Conservation (phyloP, 2,113 vertebrate genomes). For the Zeus faber region DNA sequence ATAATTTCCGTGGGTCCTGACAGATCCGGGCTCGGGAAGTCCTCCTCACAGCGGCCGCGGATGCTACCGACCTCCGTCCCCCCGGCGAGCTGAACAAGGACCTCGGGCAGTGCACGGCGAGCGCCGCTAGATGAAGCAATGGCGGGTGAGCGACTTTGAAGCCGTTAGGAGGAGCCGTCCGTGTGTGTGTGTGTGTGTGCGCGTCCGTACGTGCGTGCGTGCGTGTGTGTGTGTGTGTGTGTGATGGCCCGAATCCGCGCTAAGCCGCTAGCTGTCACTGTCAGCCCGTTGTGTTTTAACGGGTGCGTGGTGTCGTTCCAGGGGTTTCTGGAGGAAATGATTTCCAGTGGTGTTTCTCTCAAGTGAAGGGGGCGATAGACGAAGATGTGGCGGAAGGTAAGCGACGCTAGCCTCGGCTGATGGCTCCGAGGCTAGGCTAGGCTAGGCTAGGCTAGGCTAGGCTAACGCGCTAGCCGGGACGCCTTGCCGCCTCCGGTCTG, state of each 20-base stretch:
- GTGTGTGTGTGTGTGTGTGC: slow-evolving; percentile 35
- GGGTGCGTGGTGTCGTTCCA: slow-evolving; percentile 29
- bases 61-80: slow-evolving; percentile 53
- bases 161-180: slow-evolving; percentile 50
- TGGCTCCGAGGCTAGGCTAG: slow-evolving; percentile 50
- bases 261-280: slow-evolving; percentile 62
- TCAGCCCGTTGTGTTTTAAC: slow-evolving; percentile 48
- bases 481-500: no score
- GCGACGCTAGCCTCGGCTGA: slow-evolving; percentile 59
- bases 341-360: slow-evolving; percentile 75
- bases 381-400: slow-evolving; percentile 77
- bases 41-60: slow-evolving; percentile 65
- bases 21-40: slow-evolving; percentile 64
- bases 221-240: neutral
- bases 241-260: slow-evolving; percentile 65
- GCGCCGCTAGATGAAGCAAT: slow-evolving; percentile 76
- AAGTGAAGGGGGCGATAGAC: slow-evolving; percentile 76
- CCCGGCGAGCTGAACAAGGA: slow-evolving; percentile 46
- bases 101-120: slow-evolving; percentile 54
- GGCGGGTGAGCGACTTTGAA: slow-evolving; percentile 67
- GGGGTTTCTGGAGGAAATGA: slow-evolving; percentile 74
- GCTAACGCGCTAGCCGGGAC: no score
- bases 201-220: neutral
- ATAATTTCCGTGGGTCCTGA: slow-evolving; percentile 76
- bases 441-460: neutral